phyloP scores from a whole-genome alignment of 2,888 invertebrate species.

The Lymantria monacha region DNA sequence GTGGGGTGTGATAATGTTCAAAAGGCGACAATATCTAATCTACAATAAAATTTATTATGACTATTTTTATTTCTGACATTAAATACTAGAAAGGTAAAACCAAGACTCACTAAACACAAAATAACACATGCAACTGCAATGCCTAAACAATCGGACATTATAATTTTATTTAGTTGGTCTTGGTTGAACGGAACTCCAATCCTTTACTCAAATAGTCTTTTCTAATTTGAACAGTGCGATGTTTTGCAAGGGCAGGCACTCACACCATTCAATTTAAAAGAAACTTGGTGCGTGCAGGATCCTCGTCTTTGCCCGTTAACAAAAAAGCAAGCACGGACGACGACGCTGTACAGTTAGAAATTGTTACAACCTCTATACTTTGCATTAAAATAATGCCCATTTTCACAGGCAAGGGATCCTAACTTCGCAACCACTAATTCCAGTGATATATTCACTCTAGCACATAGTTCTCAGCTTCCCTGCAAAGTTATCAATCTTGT shows the following conservation, averaged over 20 bases:
- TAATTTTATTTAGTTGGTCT: constrained; percentile 79
- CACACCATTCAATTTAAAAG: constrained; percentile 82
- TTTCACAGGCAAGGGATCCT: constrained; percentile 85
- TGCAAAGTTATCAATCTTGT: constrained; percentile 79
- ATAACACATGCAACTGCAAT: constrained; percentile 53
- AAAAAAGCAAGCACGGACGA: constrained; percentile 55
- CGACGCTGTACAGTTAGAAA: constrained; percentile 75
- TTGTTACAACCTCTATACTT: constrained; percentile 93
- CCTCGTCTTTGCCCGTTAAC: constrained; percentile 58
- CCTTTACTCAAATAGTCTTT: constrained; percentile 80
- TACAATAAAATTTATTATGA: constrained; percentile 26
- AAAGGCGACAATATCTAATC: constrained; percentile 29
- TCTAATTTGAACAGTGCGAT: constrained; percentile 81
- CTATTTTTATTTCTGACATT: constrained; percentile 40
- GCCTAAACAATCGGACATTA: constrained; percentile 56
- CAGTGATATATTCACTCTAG: constrained; percentile 76
- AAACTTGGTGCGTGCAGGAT: constrained; percentile 75
- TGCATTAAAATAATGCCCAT: constrained; percentile 95
- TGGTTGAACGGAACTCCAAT: constrained; percentile 82
- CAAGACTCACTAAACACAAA: constrained; percentile 82
- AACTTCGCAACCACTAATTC: constrained; percentile 74
- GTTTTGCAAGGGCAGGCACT: constrained; percentile 68
- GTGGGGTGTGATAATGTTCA: constrained; percentile 38
- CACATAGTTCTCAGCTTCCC: constrained; percentile 80
- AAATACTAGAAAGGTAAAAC: constrained; percentile 73